Evolutionary conservation across 2,113 vertebrate species (phyloP).

Genomic region (Lampris megalopsis): DNA sequence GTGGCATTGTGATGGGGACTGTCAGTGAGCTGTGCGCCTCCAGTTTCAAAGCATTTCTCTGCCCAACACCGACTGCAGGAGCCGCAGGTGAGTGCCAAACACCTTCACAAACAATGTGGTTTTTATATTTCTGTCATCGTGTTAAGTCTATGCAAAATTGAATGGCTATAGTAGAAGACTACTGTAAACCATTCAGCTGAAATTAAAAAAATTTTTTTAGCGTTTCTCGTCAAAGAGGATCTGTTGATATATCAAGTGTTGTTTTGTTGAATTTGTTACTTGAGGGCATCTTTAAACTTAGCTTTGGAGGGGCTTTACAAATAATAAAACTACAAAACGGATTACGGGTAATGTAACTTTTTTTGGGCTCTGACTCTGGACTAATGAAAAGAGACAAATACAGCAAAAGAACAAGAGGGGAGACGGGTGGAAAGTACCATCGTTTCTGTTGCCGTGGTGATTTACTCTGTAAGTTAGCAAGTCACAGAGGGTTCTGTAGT

Average conservation of each 20-base stretch:
- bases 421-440: constrained; percentile 45
- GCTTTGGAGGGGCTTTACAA: too few relatives aligned
- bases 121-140: neutral
- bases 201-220: too few relatives aligned
- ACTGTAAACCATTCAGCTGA: too few relatives aligned
- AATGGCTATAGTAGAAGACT: too few relatives aligned
- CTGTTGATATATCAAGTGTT: too few relatives aligned
- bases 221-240: too few relatives aligned
- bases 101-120: neutral
- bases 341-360: too few relatives aligned
- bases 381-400: constrained; percentile 6
- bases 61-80: constrained; percentile 77
- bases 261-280: too few relatives aligned
- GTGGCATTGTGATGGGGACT: constrained; percentile 82
- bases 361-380: neutral
- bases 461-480: constrained; percentile 54
- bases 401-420: constrained; percentile 9
- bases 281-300: too few relatives aligned
- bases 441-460: constrained; percentile 75
- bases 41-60: constrained; percentile 92
- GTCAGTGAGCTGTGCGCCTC: constrained; percentile 92
- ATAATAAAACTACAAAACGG: too few relatives aligned
- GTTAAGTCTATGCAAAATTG: too few relatives aligned
- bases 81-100: constrained; percentile 70
- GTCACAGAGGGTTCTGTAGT: constrained; percentile 35